Evolutionary conservation across 1,140 invertebrate genomes (phyloP).

Genomic region (Lineus longissimus): DNA sequence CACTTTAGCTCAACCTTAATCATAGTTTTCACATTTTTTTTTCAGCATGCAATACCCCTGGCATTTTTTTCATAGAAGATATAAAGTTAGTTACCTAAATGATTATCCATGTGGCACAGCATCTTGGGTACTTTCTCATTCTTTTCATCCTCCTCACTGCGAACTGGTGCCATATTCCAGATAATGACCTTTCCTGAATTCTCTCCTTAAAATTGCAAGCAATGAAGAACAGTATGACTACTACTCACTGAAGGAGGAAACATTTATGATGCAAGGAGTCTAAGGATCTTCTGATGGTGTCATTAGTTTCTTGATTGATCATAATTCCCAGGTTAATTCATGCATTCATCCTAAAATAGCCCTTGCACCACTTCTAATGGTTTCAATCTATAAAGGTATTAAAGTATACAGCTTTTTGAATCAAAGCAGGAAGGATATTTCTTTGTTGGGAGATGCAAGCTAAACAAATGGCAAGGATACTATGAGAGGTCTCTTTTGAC

Average conservation of each 20-base stretch:
- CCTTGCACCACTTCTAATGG: no score
- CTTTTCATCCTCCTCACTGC: slow-evolving; percentile 60
- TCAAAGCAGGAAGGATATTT: no score
- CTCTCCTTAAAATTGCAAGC: slow-evolving; percentile 36
- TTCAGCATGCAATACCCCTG: no score
- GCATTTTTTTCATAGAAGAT: no score
- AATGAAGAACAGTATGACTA: slow-evolving; percentile 16
- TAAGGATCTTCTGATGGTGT: not conserved
- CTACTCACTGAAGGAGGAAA: not conserved
- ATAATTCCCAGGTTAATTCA: slow-evolving; percentile 56
- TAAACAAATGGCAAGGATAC: no score
- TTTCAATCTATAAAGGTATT: no score
- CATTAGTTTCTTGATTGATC: slow-evolving; percentile 66
- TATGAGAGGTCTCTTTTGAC: no score
- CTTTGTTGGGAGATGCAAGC: no score
- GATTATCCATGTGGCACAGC: slow-evolving; percentile 92
- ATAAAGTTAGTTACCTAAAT: slow-evolving; percentile 76
- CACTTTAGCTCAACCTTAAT: no score
- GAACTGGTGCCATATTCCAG: slow-evolving; percentile 89
- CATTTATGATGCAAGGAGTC: not conserved
- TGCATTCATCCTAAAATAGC: not conserved
- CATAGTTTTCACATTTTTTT: no score
- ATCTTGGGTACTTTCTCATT: slow-evolving; percentile 84
- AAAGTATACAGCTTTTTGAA: no score
- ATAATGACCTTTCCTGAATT: slow-evolving; percentile 70